These are phyloP conservation scores for Pundamilia nyererei DNA, from an alignment of 2,113 vertebrate genomes.

Conservation along the genomic window DNA sequence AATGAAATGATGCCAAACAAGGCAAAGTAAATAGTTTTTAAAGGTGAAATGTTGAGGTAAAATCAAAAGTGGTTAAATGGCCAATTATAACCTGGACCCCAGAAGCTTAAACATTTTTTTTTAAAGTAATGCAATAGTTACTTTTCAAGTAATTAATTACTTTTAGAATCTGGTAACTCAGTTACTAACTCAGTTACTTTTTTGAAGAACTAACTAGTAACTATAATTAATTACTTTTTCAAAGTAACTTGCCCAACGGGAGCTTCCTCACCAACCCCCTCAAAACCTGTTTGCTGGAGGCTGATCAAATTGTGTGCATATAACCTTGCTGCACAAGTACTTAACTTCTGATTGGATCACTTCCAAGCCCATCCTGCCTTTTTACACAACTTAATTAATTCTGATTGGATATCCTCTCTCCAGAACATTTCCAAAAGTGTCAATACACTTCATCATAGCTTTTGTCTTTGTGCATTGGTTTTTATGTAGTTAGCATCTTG, in stretches of 20 bases:
- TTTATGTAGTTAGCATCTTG: background rate
- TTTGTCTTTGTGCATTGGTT: background rate
- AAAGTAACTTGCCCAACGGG: background rate
- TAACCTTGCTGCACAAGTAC: background rate
- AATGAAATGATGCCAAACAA: background rate
- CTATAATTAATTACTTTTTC: background rate
- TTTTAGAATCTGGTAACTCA: background rate
- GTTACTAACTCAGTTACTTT: background rate
- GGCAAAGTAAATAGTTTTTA: background rate
- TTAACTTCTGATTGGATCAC: background rate
- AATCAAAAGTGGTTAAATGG: background rate
- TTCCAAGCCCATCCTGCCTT: background rate
- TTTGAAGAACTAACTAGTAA: background rate
- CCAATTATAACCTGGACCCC: background rate
- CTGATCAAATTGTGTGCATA: background rate
- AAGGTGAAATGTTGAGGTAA: rapidly evolving
- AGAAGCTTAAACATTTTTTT: background rate
- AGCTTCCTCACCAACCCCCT: background rate
- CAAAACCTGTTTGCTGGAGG: background rate
- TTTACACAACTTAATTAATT: background rate
- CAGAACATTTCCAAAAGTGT: background rate
- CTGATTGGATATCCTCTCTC: background rate
- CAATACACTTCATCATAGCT: background rate
- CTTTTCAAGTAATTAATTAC: background rate
- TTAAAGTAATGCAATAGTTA: rapidly evolving